phyloP scores from a whole-genome alignment of 2,797 vertebrate genomes.

The Corythornis leucogaster region DNA sequence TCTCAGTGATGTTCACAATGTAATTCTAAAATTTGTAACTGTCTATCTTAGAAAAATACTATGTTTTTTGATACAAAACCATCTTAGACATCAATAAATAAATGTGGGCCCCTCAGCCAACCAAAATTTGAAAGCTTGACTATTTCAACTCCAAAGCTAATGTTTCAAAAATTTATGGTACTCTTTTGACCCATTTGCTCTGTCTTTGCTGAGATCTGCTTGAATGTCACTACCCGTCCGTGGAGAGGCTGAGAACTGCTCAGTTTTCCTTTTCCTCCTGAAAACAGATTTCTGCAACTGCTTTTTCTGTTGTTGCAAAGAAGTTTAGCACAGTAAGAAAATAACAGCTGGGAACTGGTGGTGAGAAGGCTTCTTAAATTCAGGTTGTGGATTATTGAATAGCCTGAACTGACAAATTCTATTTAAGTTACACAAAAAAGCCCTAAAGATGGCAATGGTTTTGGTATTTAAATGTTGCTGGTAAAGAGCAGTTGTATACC shows the following conservation, averaged over 20 bases:
- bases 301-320: not conserved
- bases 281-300: not conserved
- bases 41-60: not conserved
- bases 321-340: not conserved
- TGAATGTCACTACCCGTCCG: not conserved
- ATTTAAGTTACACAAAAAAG: not conserved
- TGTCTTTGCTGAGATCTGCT: not conserved
- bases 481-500: not conserved
- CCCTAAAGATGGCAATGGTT: accelerated
- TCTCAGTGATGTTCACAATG: not conserved
- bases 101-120: not conserved
- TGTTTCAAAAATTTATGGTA: not conserved
- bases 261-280: not conserved
- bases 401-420: not conserved
- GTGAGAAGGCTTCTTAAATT: not conserved
- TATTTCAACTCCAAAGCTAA: not conserved
- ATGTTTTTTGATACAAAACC: not conserved
- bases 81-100: not conserved
- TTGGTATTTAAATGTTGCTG: not conserved
- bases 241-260: not conserved
- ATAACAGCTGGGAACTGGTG: not conserved
- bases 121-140: not conserved
- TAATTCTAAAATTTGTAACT: not conserved
- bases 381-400: not conserved
- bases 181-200: not conserved